phyloP scores from a whole-genome alignment of 1,140 invertebrate species.

The Lineus longissimus region DNA sequence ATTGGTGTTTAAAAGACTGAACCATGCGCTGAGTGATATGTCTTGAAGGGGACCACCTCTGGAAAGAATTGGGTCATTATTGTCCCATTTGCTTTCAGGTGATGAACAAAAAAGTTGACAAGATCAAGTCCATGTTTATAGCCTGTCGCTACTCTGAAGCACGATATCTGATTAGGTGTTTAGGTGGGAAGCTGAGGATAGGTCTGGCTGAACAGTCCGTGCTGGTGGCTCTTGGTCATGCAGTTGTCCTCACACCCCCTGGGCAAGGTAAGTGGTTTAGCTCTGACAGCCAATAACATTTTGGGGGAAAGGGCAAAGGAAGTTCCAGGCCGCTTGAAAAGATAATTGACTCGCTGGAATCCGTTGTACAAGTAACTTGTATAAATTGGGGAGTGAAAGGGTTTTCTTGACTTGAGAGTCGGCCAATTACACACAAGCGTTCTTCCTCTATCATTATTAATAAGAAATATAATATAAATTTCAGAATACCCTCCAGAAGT shows the following conservation, averaged over 20 bases:
- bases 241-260: slow-evolving; percentile 61
- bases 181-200: slow-evolving; percentile 92
- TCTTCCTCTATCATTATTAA: too few relatives aligned
- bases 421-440: too few relatives aligned
- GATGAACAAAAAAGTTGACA: slow-evolving; percentile 83
- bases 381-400: too few relatives aligned
- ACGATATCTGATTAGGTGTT: slow-evolving; percentile 83
- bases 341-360: neutral
- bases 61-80: neutral
- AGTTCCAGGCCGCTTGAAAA: neutral
- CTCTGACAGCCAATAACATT: neutral
- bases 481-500: slow-evolving; percentile 65
- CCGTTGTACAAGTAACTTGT: too few relatives aligned
- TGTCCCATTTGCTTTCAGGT: slow-evolving; percentile 25
- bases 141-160: slow-evolving; percentile 88
- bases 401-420: too few relatives aligned
- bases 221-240: slow-evolving; percentile 80
- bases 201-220: slow-evolving; percentile 96
- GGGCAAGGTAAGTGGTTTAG: slow-evolving; percentile 39
- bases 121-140: slow-evolving; percentile 87
- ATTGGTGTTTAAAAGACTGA: too few relatives aligned
- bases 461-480: too few relatives aligned
- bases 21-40: neutral
- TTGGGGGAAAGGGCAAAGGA: neutral
- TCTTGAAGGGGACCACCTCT: neutral